These are phyloP conservation scores for Pipistrellus nathusii DNA, from an alignment of 2,797 vertebrate genomes.

Conservation along the genomic window DNA sequence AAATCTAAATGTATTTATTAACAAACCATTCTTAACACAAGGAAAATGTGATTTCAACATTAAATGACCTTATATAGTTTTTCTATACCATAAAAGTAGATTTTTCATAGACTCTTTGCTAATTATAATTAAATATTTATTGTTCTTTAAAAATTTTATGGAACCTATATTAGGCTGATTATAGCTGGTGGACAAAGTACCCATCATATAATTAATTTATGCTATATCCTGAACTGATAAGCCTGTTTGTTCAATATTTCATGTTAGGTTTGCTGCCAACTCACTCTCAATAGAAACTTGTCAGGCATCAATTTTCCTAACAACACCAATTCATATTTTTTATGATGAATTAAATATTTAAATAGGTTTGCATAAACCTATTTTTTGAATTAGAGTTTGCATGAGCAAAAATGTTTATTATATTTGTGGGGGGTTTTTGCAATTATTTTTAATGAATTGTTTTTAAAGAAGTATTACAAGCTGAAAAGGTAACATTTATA, in stretches of 20 bases:
- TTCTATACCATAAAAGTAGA: not conserved
- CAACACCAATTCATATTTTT: not conserved
- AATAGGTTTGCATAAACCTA: not conserved
- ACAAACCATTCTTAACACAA: not conserved
- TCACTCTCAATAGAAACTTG: not conserved
- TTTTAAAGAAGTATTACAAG: not conserved
- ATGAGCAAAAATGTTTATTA: not conserved
- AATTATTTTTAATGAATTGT: not conserved
- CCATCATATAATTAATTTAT: not conserved
- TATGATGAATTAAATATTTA: constrained; percentile 20
- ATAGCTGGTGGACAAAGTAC: not conserved
- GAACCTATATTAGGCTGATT: not conserved
- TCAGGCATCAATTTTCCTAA: not conserved
- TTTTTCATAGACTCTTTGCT: not conserved
- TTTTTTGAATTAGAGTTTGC: not conserved
- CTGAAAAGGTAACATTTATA: not conserved
- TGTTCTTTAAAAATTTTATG: constrained; percentile 14
- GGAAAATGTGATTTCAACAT: not conserved
- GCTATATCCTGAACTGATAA: not conserved
- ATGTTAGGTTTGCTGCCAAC: not conserved
- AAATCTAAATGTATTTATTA: constrained; percentile 2
- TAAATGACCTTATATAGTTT: not conserved
- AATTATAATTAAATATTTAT: constrained; percentile 30
- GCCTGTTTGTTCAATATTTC: not conserved
- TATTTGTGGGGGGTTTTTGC: not conserved